phyloP scores from a whole-genome alignment of 2,113 vertebrate genomes.

The Brachyhypopomus occidentalis region DNA sequence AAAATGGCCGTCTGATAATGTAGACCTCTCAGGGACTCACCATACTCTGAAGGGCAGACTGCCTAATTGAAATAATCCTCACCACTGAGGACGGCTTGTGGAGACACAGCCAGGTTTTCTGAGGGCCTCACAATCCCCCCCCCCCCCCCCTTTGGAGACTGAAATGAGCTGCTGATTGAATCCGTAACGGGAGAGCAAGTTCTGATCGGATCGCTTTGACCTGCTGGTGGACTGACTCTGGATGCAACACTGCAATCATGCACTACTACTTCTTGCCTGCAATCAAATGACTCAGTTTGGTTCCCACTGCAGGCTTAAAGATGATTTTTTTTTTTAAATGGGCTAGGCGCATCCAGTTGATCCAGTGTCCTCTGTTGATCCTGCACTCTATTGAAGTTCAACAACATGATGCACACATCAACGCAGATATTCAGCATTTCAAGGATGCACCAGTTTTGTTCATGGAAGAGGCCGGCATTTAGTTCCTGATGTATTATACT shows the following conservation, averaged over 20 bases:
- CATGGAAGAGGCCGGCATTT: no score
- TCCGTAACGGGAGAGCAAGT: conserved; percentile 14
- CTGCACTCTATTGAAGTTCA: background rate
- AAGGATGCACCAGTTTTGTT: no score
- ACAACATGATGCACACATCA: background rate
- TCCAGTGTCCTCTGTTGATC: background rate
- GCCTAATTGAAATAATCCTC: conserved; percentile 29
- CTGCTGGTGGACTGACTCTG: conserved; percentile 18
- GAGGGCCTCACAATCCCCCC: background rate
- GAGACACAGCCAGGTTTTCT: conserved; percentile 10
- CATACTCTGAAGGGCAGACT: background rate
- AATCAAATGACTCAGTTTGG: conserved; percentile 19
- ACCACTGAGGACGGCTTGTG: background rate
- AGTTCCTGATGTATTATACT: no score
- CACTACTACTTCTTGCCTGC: conserved; percentile 6
- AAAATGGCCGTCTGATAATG: conserved; percentile 11
- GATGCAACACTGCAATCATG: conserved; percentile 34
- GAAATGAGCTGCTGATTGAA: conserved; percentile 50
- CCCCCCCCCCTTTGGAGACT: background rate
- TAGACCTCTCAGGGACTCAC: background rate
- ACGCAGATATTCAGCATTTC: background rate
- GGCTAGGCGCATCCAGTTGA: no score
- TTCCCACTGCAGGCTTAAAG: background rate
- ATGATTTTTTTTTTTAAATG: background rate
- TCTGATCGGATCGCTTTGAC: conserved; percentile 43